Evolutionary conservation across 1,140 invertebrate genomes (phyloP).

Genomic region (Solen grandis): DNA sequence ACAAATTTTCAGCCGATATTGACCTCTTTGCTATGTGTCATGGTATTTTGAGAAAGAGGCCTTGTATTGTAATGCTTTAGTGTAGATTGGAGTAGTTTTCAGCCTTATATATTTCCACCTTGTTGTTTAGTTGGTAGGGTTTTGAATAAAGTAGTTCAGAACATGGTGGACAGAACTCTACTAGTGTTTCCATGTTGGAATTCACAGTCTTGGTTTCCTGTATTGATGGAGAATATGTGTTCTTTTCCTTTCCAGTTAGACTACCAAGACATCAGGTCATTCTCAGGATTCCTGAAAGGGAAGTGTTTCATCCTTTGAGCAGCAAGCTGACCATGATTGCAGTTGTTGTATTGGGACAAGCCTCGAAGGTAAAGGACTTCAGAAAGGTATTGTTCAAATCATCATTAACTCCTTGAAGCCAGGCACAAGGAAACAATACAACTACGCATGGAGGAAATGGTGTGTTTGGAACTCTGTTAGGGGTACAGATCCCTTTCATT

Average conservation of each 20-base stretch:
- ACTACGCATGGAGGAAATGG: too few relatives aligned
- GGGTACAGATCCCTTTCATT: too few relatives aligned
- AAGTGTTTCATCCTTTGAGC: not conserved
- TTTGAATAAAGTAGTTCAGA: constrained; percentile 1
- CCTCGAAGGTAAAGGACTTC: not conserved
- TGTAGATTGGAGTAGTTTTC: not conserved
- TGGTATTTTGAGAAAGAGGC: constrained; percentile 7
- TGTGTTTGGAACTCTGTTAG: not conserved
- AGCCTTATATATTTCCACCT: constrained; percentile 35
- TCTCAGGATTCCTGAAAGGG: not conserved
- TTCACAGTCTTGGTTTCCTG: constrained; percentile 8
- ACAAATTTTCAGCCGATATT: constrained; percentile 19
- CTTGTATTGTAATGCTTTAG: constrained; percentile 11
- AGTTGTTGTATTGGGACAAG: not conserved
- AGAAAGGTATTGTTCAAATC: not conserved
- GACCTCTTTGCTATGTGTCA: constrained; percentile 45
- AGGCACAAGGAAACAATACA: constrained; percentile 5
- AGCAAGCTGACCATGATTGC: not conserved
- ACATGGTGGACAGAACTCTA: not conserved
- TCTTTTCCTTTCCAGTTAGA: not conserved
- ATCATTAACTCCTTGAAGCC: not conserved
- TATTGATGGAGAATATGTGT: not conserved
- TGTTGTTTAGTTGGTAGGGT: constrained; percentile 10
- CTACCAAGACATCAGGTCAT: not conserved
- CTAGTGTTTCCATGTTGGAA: constrained; percentile 13